Conservation (phyloP, 2,888 invertebrate genomes). For the Eupithecia vulgata region DNA sequence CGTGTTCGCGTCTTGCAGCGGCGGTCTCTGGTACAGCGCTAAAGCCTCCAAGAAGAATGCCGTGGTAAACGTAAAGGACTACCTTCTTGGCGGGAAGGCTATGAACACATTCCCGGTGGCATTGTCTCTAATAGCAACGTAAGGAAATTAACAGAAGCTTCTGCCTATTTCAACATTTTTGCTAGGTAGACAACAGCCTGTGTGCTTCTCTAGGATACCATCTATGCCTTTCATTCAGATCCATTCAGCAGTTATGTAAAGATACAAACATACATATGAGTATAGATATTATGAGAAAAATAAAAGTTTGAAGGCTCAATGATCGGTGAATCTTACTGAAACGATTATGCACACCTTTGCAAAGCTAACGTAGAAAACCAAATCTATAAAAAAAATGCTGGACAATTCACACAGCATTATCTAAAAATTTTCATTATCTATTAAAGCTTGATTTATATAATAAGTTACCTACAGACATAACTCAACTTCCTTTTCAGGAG, state of each 20-base stretch:
- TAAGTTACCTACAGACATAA: too few species aligned
- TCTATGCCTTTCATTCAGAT: neutral
- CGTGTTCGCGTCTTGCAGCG: slow-evolving; percentile 88
- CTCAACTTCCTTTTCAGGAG: too few species aligned
- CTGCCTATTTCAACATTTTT: neutral
- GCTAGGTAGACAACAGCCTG: neutral
- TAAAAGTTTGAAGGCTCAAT: too few species aligned
- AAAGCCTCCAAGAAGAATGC: slow-evolving; percentile 81
- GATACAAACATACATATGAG: neutral
- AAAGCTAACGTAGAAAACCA: neutral
- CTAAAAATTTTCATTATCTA: too few species aligned
- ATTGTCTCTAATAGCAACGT: slow-evolving; percentile 94
- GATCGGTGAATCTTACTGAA: too few species aligned
- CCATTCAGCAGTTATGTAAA: neutral
- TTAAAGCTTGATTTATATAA: too few species aligned
- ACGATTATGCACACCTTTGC: neutral
- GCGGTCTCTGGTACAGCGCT: slow-evolving; percentile 88
- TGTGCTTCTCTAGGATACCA: neutral
- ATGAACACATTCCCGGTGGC: slow-evolving; percentile 93
- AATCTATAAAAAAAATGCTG: neutral
- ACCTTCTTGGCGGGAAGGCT: slow-evolving; percentile 89
- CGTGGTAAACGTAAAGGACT: slow-evolving; percentile 86
- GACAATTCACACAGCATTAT: too few species aligned
- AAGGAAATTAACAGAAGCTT: neutral
- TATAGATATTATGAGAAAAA: too few species aligned